A percentile compares a stretch with the other conserved stretches of the same genome.
These are phyloP conservation scores for Acleris sparsana DNA, from an alignment of 2,888 invertebrate genomes.

Conservation along the genomic window DNA sequence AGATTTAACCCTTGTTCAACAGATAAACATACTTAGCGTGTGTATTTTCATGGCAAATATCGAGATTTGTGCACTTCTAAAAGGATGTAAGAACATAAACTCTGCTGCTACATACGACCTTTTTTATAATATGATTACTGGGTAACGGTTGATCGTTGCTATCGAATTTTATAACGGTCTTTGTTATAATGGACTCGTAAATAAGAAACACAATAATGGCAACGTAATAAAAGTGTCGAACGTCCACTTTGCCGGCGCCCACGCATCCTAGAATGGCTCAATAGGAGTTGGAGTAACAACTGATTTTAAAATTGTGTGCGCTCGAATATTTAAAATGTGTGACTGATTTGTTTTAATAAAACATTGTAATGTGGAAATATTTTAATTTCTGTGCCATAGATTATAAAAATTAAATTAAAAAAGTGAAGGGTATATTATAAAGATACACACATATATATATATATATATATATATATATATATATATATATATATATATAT, in stretches of 20 bases:
- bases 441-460: no score
- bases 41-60: constrained; percentile 53
- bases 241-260: constrained; percentile 3
- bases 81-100: constrained; percentile 51
- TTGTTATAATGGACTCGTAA: constrained; percentile 41
- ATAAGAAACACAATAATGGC: constrained; percentile 11
- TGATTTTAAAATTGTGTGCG: background rate
- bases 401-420: no score
- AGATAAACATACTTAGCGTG: constrained; percentile 40
- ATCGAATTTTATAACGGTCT: constrained; percentile 59
- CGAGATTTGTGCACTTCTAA: constrained; percentile 9
- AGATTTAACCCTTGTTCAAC: constrained; percentile 32
- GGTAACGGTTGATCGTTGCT: constrained; percentile 23
- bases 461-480: no score
- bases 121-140: constrained; percentile 2
- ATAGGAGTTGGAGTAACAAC: constrained; percentile 1
- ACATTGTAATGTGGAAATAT: background rate
- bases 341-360: background rate
- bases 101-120: constrained; percentile 7
- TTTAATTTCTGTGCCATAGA: no score
- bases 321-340: background rate
- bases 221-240: constrained; percentile 10
- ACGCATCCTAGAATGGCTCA: constrained; percentile 11
- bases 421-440: no score
- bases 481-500: no score